A percentile compares a stretch with the other conserved stretches of the same genome.
Conservation (phyloP, 2,113 vertebrate genomes). For the Rhinogobius similis region DNA sequence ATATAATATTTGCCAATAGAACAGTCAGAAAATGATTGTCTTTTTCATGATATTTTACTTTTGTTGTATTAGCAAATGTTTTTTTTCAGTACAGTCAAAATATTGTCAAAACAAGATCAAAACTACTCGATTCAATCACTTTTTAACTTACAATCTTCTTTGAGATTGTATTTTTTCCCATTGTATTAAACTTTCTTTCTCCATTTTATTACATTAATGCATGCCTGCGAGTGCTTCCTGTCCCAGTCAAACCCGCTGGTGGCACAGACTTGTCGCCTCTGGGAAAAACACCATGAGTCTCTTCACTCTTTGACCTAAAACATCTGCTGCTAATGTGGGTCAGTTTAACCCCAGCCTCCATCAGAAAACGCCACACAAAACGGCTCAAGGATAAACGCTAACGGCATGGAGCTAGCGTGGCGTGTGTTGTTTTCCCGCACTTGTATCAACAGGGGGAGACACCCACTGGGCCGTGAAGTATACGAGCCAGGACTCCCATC, state of each 20-base stretch:
- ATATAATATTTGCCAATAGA: too few species aligned
- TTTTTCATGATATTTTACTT: too few species aligned
- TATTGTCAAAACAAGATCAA: too few species aligned
- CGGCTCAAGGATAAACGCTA: constrained; percentile 56
- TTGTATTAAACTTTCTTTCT: too few species aligned
- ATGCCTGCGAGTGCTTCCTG: background rate
- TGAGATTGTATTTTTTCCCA: too few species aligned
- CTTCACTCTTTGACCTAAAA: constrained; percentile 53
- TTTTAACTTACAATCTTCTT: too few species aligned
- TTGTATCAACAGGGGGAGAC: background rate
- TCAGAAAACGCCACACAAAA: constrained; percentile 24
- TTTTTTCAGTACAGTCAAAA: too few species aligned
- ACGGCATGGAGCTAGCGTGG: constrained; percentile 45
- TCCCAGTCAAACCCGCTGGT: constrained; percentile 9
- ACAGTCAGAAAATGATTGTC: too few species aligned
- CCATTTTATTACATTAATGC: too few species aligned
- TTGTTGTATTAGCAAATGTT: too few species aligned
- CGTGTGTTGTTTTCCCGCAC: constrained; percentile 47
- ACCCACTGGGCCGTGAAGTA: background rate
- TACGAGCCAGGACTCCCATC: background rate
- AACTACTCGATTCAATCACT: too few species aligned
- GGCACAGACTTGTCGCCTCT: constrained; percentile 26
- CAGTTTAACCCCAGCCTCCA: constrained; percentile 33
- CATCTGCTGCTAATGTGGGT: constrained; percentile 70
- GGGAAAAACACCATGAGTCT: constrained; percentile 40